Evolutionary conservation across 2,888 invertebrate species (phyloP).

Genomic region (Hypercompe scribonia): DNA sequence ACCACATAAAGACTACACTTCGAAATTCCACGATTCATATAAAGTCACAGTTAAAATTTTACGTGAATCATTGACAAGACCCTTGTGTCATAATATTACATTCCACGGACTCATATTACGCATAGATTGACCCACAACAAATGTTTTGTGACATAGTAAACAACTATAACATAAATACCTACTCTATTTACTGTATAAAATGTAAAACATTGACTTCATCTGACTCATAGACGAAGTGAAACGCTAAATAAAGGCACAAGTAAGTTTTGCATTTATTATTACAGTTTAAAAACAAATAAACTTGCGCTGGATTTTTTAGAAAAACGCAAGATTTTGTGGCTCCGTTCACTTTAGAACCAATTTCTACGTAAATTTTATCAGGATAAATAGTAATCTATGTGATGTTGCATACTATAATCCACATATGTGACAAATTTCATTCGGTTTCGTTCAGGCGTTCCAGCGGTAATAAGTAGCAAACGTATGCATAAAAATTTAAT

Average conservation of each 20-base stretch:
- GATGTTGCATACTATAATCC: too few species aligned
- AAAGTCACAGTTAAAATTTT: not conserved
- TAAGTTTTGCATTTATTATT: not conserved
- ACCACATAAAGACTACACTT: too few species aligned
- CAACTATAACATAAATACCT: not conserved
- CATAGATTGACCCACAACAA: not conserved
- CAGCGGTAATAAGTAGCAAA: too few species aligned
- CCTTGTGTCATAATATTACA: conserved; percentile 1
- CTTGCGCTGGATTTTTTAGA: not conserved
- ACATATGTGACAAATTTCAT: too few species aligned
- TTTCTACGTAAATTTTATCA: too few species aligned
- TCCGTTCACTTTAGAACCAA: too few species aligned
- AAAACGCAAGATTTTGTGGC: too few species aligned
- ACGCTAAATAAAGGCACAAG: not conserved
- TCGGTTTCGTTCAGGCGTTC: too few species aligned
- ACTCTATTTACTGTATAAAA: not conserved
- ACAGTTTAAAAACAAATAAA: not conserved
- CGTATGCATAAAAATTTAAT: too few species aligned
- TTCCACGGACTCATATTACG: not conserved
- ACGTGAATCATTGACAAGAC: not conserved
- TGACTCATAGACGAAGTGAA: not conserved
- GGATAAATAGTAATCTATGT: too few species aligned
- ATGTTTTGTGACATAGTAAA: not conserved
- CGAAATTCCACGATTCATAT: not conserved
- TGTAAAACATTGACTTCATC: not conserved